Base-by-base conservation (phyloP, 2,888 invertebrate species). In the Agrochola litura region DNA sequence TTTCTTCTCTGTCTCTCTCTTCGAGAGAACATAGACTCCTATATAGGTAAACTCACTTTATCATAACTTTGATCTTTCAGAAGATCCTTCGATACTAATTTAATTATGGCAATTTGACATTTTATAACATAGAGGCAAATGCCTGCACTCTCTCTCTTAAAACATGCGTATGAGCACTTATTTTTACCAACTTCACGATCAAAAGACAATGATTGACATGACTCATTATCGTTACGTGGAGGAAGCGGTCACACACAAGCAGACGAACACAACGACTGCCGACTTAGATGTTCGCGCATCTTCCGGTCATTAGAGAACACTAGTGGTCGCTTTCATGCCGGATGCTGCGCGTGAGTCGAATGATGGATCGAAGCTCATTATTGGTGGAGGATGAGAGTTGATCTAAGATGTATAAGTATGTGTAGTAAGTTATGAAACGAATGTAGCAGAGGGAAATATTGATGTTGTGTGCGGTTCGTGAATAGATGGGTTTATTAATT, bases 241-340 rank as follows among this genome's bases (percentile, higher is more conserved):
- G 90, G 89, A 89, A 88, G 86, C 83, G 73, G 77, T 60, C 73
- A 65, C 60, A 79, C 76, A 82, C 75, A 80, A 77, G 61, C 71
- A 72, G 79, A 83, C 77, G 78, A 83, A 81, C 74, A 77, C 77
- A 82, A 83, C 61, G 81, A 70, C 82, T 77, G 69, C 77, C 74
- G 82, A 73, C 82, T 85, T 73, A 79, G 82, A 87, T 82, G 84
- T 83, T 83, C 54, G 77, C 76, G 74, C 76, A 82, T 79, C 89
- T 87, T 89, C 89, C 89, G 83, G 86, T 87, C 89, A 89, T 89
- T 89, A 89, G 85, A 69, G 69, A 64, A 73, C 64, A 73, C 68
- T 76, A 79, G 75, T 72, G 77, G 61, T 65, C 65, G 76, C 84
- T 84, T 79, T 81, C 82, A 58, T 76, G 68, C 77, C 88, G 88